phyloP scores from a whole-genome alignment of 2,888 invertebrate genomes.

The Agrilus cyanescens region DNA sequence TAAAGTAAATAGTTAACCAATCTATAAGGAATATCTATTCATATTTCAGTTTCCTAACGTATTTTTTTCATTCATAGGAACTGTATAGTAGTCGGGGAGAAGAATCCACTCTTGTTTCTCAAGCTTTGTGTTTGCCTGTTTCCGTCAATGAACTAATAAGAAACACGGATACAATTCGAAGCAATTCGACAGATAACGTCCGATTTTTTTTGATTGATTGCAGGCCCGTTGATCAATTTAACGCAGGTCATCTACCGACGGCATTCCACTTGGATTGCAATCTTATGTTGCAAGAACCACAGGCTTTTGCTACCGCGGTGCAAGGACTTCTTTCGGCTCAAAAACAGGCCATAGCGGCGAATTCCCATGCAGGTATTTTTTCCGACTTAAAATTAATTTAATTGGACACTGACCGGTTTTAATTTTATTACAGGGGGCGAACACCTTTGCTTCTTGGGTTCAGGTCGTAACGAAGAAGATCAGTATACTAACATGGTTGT shows the following conservation, averaged over 20 bases:
- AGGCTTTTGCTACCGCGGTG: slow-evolving; percentile 87
- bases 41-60: too few species aligned
- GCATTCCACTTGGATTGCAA: slow-evolving; percentile 97
- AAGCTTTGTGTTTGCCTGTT: slow-evolving; percentile 92
- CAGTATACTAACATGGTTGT: slow-evolving; percentile 97
- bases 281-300: slow-evolving; percentile 92
- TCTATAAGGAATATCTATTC: too few species aligned
- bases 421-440: slow-evolving; percentile 47
- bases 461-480: slow-evolving; percentile 87
- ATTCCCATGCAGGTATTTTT: slow-evolving; percentile 63
- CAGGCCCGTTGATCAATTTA: slow-evolving; percentile 92
- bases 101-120: slow-evolving; percentile 41
- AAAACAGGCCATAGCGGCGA: slow-evolving; percentile 72
- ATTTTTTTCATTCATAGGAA: too few species aligned
- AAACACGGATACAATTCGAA: slow-evolving; percentile 8
- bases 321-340: slow-evolving; percentile 86
- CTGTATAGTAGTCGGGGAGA: slow-evolving; percentile 35
- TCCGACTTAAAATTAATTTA: too few species aligned
- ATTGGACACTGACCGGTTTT: neutral
- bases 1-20: slow-evolving; percentile 15
- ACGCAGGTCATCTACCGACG: slow-evolving; percentile 90
- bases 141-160: slow-evolving; percentile 73
- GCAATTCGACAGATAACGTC: slow-evolving; percentile 44
- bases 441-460: slow-evolving; percentile 86
- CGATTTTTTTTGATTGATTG: slow-evolving; percentile 96